A percentile compares a stretch with the other conserved stretches of the same genome.
Evolutionary conservation across 2,113 vertebrate species (phyloP).

Genomic region (Lutjanus erythropterus): DNA sequence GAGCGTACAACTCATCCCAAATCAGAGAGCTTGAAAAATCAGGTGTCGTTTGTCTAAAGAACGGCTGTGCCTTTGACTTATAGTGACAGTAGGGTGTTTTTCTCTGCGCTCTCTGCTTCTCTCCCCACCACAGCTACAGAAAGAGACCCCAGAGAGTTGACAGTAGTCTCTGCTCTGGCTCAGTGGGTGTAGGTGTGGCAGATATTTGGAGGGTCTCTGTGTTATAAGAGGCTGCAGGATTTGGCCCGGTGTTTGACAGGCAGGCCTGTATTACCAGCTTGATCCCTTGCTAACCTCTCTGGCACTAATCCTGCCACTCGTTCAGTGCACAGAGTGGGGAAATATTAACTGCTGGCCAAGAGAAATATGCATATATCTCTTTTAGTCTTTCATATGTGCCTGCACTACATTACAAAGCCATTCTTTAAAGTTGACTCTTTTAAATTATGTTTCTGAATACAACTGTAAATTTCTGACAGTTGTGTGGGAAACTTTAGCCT

Average conservation of each 20-base stretch:
- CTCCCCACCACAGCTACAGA: not conserved
- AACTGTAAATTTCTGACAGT: not conserved
- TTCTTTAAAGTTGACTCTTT: not conserved
- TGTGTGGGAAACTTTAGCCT: constrained; percentile 2
- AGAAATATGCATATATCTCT: constrained; percentile 14
- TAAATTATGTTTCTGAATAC: not conserved
- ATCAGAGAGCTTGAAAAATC: not conserved
- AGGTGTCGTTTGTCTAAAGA: constrained; percentile 16
- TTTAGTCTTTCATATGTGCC: not conserved
- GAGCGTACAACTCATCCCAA: not conserved
- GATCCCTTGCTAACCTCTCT: constrained; percentile 23
- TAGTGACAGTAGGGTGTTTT: constrained; percentile 18
- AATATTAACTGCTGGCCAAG: constrained; percentile 13
- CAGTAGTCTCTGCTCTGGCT: constrained; percentile 1
- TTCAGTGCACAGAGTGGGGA: not conserved
- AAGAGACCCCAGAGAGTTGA: not conserved
- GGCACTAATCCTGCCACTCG: not conserved
- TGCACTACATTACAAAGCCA: not conserved
- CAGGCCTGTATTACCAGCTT: constrained; percentile 24
- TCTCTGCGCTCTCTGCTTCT: not conserved
- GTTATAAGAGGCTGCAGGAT: constrained; percentile 33
- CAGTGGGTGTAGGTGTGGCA: constrained; percentile 21
- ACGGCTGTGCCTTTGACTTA: not conserved
- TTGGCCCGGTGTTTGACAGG: constrained; percentile 24
- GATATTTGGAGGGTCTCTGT: constrained; percentile 27